A percentile compares a stretch with the other conserved stretches of the same genome.
Conservation (phyloP, 2,113 vertebrate species). For the Nestor notabilis region DNA sequence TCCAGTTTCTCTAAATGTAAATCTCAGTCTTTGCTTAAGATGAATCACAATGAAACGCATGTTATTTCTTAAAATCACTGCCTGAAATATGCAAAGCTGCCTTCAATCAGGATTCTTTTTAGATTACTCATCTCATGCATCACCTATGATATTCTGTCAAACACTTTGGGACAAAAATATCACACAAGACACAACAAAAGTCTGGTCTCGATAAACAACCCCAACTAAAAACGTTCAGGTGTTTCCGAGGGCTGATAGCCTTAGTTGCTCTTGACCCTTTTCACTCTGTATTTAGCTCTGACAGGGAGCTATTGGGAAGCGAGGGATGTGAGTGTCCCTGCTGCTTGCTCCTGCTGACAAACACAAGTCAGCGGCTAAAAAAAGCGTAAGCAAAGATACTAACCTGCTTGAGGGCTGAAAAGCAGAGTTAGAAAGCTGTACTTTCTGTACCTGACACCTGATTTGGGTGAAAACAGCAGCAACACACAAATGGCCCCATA, state of each 20-base stretch:
- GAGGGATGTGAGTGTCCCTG: not conserved
- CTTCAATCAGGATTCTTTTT: conserved; percentile 16
- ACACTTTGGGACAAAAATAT: not conserved
- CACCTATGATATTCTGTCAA: conserved; percentile 2
- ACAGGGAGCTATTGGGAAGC: not conserved
- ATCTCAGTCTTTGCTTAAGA: conserved; percentile 15
- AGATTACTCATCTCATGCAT: conserved; percentile 13
- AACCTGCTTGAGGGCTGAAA: not conserved
- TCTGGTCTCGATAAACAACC: not conserved
- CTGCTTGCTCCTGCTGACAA: not conserved
- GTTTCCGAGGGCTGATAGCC: not conserved
- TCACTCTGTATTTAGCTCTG: not conserved
- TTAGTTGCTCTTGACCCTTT: not conserved
- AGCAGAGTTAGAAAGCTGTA: not conserved
- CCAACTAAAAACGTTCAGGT: not conserved
- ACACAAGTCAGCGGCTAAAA: not conserved
- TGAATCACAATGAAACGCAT: conserved; percentile 19
- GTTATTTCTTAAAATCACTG: not conserved
- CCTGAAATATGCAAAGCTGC: conserved; percentile 41
- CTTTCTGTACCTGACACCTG: not conserved
- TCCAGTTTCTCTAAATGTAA: conserved; percentile 31
- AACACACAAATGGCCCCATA: fast-evolving
- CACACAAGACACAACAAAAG: not conserved
- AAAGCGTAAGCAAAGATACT: not conserved
- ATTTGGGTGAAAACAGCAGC: not conserved